Conservation (phyloP, 2,888 invertebrate genomes). For the Chloromyia formosa region DNA sequence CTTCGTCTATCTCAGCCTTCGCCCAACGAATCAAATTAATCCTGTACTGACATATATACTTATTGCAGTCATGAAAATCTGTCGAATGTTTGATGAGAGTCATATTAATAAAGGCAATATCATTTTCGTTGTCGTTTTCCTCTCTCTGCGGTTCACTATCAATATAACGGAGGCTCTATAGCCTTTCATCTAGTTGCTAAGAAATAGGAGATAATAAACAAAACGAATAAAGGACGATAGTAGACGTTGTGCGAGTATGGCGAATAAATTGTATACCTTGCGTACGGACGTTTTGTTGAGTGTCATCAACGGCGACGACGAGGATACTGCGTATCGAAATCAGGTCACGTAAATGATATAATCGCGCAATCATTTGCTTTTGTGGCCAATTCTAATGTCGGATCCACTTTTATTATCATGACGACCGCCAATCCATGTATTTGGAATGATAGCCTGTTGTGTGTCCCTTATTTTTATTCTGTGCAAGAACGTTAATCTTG, state of each 20-base stretch:
- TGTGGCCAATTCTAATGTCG: slow-evolving; percentile 36
- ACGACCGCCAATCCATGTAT: slow-evolving; percentile 7
- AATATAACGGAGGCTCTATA: too few species aligned
- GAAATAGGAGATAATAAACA: background rate
- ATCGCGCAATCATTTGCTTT: slow-evolving; percentile 49
- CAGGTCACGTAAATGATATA: slow-evolving; percentile 48
- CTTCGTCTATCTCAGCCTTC: too few species aligned
- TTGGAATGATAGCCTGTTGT: slow-evolving; percentile 24
- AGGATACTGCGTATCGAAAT: slow-evolving; percentile 24
- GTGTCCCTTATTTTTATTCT: slow-evolving; percentile 26
- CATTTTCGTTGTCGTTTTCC: background rate
- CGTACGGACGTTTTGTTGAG: background rate
- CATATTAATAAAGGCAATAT: slow-evolving; percentile 39
- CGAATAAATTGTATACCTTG: background rate
- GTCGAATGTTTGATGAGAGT: slow-evolving; percentile 26
- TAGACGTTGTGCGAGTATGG: background rate
- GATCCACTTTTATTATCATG: slow-evolving; percentile 42
- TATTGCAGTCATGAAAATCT: slow-evolving; percentile 21
- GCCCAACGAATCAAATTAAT: too few species aligned
- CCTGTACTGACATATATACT: slow-evolving; percentile 10
- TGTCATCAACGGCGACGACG: background rate
- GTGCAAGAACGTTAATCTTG: slow-evolving; percentile 11
- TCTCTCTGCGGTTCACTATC: background rate
- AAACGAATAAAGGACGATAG: background rate
- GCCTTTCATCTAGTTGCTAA: background rate